Base-by-base conservation (phyloP, 1,140 invertebrate species). In the Campodea augens region DNA sequence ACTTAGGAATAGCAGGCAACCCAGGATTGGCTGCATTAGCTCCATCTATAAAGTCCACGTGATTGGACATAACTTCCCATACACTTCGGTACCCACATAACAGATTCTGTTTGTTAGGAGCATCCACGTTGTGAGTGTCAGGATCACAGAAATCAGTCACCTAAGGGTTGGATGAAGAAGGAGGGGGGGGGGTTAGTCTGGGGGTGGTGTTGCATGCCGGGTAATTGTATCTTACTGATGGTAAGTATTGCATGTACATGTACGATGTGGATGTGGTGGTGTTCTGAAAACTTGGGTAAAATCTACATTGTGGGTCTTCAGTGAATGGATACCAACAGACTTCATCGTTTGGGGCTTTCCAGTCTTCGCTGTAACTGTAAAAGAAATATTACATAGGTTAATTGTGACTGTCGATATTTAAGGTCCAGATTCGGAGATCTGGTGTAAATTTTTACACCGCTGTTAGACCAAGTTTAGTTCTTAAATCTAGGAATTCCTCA, bases 51-150 rank as follows among this genome's bases (percentile, higher is more conserved):
- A 64, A 67, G 45, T 68, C 66, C 0, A 40, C 5, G 41, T 65
- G 58, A 36, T 54, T 40, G n/a, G 46, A 42, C 46, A 69, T 62
- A 5, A 67, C 55, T 42, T 64, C 59, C 61, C 57, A 60, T 0
- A 59, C 54, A 47, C 60, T 63, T 29, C 53, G 48, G 25, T 57
- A 53, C 7, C 54, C 48, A 47, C 67, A 69, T 37, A 63, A 51
- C 5, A 51, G 37, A 54, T 69, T 69, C 20, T 69, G 67, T 27
- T 55, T 54, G 27, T 57, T 64, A 1, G 62, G 65, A 1, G 59
- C 53, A 13, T 52, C 39, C 22, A 32, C 43, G 44, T 66, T 57
- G 50, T 67, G 66, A 13, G 54, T 51, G 1, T 49, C 38, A 18
- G 57, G 51, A 45, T 64, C 55, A 44, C 65, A 67, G 46, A 66